These are phyloP conservation scores for Drosophila borborema DNA, from an alignment of 2,888 invertebrate genomes.

Conservation along the genomic window DNA sequence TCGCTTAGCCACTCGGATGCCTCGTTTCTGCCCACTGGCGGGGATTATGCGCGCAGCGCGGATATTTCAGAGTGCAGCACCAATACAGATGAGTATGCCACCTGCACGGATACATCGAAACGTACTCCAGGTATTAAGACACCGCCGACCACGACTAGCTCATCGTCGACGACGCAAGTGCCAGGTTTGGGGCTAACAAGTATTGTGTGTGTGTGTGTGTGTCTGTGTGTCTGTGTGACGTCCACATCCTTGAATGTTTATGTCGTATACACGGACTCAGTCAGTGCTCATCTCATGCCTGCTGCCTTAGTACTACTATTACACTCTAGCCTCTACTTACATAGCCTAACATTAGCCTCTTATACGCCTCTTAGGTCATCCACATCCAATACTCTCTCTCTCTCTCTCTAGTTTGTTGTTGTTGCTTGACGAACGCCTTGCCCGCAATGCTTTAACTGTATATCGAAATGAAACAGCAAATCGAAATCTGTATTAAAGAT, in stretches of 20 bases:
- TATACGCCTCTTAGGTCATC: slow-evolving; percentile 54
- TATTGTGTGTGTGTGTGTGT: slow-evolving; percentile 48
- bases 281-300: slow-evolving; percentile 46
- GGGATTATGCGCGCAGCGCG: slow-evolving; percentile 86
- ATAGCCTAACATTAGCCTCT: not conserved
- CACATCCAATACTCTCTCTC: slow-evolving; percentile 53
- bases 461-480: not conserved
- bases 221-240: slow-evolving; percentile 42
- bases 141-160: slow-evolving; percentile 85
- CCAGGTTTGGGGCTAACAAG: slow-evolving; percentile 84
- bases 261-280: slow-evolving; percentile 35
- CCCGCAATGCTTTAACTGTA: slow-evolving; percentile 74
- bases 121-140: slow-evolving; percentile 86
- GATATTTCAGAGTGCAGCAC: slow-evolving; percentile 95
- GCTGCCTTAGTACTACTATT: slow-evolving; percentile 19
- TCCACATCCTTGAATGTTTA: slow-evolving; percentile 48
- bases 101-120: slow-evolving; percentile 92
- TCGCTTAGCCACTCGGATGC: slow-evolving; percentile 65
- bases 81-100: slow-evolving; percentile 93
- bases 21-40: slow-evolving; percentile 53
- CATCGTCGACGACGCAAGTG: slow-evolving; percentile 85
- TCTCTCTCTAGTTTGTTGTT: slow-evolving; percentile 82
- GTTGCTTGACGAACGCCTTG: slow-evolving; percentile 84
- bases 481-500: not conserved
- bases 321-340: slow-evolving; percentile 23